Evolutionary conservation across 2,113 vertebrate genomes (phyloP).

Genomic region (Halichoeres trimaculatus): DNA sequence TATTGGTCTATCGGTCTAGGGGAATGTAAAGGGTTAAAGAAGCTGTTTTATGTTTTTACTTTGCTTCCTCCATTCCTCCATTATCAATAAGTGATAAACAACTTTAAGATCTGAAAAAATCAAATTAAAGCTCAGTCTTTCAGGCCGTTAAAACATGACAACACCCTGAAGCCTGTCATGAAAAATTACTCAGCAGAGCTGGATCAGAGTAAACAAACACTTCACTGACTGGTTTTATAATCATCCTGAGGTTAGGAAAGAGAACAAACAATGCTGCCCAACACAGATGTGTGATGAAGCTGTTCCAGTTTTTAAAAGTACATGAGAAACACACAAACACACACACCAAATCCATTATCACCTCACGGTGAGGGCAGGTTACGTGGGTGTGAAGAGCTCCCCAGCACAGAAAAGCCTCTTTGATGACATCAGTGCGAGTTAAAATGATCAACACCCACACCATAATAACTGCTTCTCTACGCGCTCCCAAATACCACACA

Average conservation of each 20-base stretch:
- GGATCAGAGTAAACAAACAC: too few species aligned
- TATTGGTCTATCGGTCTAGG: too few species aligned
- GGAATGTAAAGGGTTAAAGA: too few species aligned
- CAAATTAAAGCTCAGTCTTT: too few species aligned
- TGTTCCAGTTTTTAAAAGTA: slow-evolving; percentile 19
- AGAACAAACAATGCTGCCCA: slow-evolving; percentile 1
- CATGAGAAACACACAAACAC: slow-evolving; percentile 30
- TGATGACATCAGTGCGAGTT: slow-evolving; percentile 42
- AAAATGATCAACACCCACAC: slow-evolving; percentile 60
- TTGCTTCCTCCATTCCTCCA: too few species aligned
- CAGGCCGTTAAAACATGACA: too few species aligned
- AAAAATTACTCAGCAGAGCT: too few species aligned
- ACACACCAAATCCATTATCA: slow-evolving; percentile 54
- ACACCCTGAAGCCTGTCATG: too few species aligned
- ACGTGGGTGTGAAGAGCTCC: slow-evolving; percentile 56
- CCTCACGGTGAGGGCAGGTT: slow-evolving; percentile 35
- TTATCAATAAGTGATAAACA: too few species aligned
- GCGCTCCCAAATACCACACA: slow-evolving; percentile 37
- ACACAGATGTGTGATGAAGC: slow-evolving; percentile 15
- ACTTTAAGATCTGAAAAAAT: too few species aligned
- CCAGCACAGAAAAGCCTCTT: slow-evolving; percentile 36
- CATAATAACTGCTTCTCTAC: slow-evolving; percentile 59
- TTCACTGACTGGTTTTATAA: too few species aligned
- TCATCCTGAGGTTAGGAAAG: neutral
- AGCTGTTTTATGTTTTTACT: too few species aligned